Base-by-base conservation (phyloP, 2,888 invertebrate genomes). In the Drosophila nigricruria region DNA sequence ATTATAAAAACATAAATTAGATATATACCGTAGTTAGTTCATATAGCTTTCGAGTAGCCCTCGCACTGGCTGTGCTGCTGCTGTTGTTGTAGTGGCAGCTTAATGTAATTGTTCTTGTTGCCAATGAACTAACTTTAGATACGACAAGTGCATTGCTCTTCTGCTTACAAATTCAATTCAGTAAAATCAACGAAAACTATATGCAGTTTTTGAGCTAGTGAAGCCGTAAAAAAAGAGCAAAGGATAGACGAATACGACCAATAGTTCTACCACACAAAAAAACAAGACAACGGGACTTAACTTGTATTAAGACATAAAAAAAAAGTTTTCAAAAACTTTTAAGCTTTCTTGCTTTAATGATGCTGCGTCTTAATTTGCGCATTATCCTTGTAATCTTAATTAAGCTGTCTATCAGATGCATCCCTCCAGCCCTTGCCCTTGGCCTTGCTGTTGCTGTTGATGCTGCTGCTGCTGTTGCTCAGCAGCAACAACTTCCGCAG, bases 371-470 rank as follows among this genome's bases (percentile, higher is more conserved):
- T 82, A 71, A 79, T 76, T 79, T 82, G 77, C 45, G 54, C 83
- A 80, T 79, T 79, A 82, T 79, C 82, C 72, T 77, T 47, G 63
- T 80, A 61, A 77, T 79, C 81, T 79, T 79, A 79, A 79, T 82
- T 72, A 80, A 82, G 77, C 66, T 82, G 81, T 69, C 83, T 82
- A 69, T 72, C 73, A 59, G 56, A n/a, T 18, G 45, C 36, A 36
- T 68, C 36, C 69, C 38, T 45, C 36, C 43, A 16, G 34, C 27
- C 42, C 38, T n/a, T 52, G 42, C 18, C 47, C 30, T 38, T 38
- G 30, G 6, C 50, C 50, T 52, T n/a, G 20, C 27, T 6, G 12
- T n/a, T 27, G 49, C 50, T 20, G 12, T 8, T n/a, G 16, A 5
- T 36, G 36, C 18, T 40, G 10, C 18, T n/a, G 38, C 27, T 20